A percentile compares a stretch with the other conserved stretches of the same genome.
Conservation (phyloP, 64 coral and sea anemone species). For the Platygyra sinensis region DNA sequence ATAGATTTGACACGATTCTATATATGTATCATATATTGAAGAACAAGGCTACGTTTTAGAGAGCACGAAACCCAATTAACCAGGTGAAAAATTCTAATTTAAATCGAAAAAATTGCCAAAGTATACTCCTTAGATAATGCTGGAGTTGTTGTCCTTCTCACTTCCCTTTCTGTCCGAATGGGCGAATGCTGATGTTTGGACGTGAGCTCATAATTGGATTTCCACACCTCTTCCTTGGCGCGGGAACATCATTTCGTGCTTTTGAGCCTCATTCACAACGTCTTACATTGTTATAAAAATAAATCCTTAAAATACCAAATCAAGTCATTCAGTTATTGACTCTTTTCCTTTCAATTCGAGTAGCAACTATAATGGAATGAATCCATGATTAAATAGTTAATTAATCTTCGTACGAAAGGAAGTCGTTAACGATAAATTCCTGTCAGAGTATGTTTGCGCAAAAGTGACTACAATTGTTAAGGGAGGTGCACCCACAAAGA, state of each 20-base stretch:
- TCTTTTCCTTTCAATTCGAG: background rate
- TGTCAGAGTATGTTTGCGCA: background rate
- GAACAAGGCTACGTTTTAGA: background rate
- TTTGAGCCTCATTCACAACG: background rate
- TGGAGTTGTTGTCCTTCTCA: background rate
- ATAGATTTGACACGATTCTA: background rate
- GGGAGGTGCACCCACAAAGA: too few relatives aligned
- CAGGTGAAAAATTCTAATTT: background rate
- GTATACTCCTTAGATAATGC: background rate
- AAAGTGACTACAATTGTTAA: background rate
- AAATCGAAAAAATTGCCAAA: background rate
- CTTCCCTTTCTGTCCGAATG: constrained; percentile 1
- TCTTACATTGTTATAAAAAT: background rate
- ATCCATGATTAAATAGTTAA: background rate
- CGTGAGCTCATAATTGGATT: background rate
- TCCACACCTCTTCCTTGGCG: background rate
- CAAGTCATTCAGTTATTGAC: too few relatives aligned
- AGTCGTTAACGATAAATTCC: constrained; percentile 27
- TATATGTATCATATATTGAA: background rate
- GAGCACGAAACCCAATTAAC: background rate
- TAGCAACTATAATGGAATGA: background rate
- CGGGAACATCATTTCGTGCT: background rate
- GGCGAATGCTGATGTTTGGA: background rate
- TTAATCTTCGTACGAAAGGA: constrained; percentile 11
- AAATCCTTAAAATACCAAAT: background rate